phyloP scores from a whole-genome alignment of 2,113 vertebrate species.

The Saguinus imperator region DNA sequence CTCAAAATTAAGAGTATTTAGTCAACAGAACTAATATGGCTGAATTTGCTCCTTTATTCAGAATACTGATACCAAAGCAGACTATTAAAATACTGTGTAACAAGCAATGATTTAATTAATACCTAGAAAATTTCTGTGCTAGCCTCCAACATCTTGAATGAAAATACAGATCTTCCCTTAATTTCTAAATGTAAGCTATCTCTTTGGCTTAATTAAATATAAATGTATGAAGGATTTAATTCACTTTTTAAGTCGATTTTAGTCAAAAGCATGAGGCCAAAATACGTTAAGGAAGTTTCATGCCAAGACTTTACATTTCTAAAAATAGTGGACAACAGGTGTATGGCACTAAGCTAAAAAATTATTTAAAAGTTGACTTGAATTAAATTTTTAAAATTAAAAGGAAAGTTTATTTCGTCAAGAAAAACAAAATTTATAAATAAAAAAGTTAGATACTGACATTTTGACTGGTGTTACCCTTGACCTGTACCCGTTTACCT shows the following conservation, averaged over 20 bases:
- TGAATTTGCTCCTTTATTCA: conserved; percentile 31
- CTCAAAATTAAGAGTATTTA: neutral
- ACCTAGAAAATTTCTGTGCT: neutral
- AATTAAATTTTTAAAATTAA: conserved; percentile 52
- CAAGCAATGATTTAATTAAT: neutral
- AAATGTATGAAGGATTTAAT: neutral
- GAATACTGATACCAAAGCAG: neutral
- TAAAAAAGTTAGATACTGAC: conserved; percentile 99
- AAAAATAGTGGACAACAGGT: conserved; percentile 27
- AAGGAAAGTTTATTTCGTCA: conserved; percentile 69
- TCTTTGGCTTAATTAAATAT: neutral
- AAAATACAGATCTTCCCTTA: neutral
- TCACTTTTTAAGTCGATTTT: neutral
- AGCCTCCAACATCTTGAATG: neutral
- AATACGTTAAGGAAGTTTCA: neutral
- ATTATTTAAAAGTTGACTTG: conserved; percentile 12
- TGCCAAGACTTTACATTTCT: conserved; percentile 15
- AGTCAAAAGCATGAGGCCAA: conserved; percentile 31
- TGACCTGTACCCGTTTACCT: conserved; percentile 99
- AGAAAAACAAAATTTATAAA: conserved; percentile 82
- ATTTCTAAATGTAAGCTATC: neutral
- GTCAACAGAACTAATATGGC: neutral
- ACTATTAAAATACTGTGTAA: neutral
- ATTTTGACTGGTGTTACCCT: conserved; percentile 99
- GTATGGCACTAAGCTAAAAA: neutral